Evolutionary conservation across 2,888 invertebrate genomes (phyloP), one percentile per base, ranked within the genome.

Genomic region (Crioceris asparagi): DNA sequence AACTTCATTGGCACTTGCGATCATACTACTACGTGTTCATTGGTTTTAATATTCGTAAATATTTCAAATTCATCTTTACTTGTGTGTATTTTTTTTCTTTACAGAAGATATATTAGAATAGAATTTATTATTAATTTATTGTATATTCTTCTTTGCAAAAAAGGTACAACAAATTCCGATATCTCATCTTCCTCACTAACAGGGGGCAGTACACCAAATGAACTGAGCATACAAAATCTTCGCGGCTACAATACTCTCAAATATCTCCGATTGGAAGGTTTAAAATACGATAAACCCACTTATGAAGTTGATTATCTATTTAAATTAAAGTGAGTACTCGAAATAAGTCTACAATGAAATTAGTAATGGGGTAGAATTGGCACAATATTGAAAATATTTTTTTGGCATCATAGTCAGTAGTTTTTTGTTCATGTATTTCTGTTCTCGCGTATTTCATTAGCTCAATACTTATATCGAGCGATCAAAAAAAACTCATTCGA

Each of bases 181-280:
- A 69, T 69, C 17, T 58, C 61, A 34, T n/a, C n/a, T n/a, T 67
- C 72, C 12, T 68, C 69, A 15, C 71, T 71, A 7, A 71, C 47
- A 12, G 44, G 48, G 1, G 68, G 71, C 8, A 71, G 69, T 44
- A 68, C 69, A 2, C 53, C 53, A 29, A 57, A 64, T 6, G 73
- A 72, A 44, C 70, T 83, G 11, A 81, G 81, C 51, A 78, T 81
- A 49, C 74, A 80, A 61, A 83, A 85, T 58, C 74, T 83, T 55
- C 73, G 79, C 34, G 85, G 85, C 32, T 85, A 83, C 54, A 79
- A 79, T 2, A 81, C 79, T 14, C 60, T 84, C 34, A 75, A 82
- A 51, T 76, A 74, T 17, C 59, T 85, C 21, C 75, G 83, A 41
- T 46, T 50, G 25, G 51, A 51, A 18, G 45, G 43, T 2, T 30